Base-by-base conservation (phyloP, 2,888 invertebrate genomes). In the Antheraea yamamai region DNA sequence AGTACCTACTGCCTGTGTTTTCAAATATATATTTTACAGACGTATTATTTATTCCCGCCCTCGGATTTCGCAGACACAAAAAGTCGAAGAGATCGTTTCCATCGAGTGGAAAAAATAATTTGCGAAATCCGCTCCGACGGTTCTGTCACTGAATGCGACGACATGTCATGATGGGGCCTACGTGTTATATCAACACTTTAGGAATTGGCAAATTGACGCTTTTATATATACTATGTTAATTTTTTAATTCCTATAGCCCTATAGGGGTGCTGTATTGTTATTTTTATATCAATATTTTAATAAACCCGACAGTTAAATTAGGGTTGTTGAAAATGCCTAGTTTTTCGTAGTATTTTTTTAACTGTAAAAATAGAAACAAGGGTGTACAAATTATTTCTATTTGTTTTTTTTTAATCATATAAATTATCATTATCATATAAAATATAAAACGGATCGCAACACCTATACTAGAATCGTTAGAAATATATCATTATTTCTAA, bases 21-120 rank as follows among this genome's bases (percentile, higher is more conserved):
- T 64, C n/a, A 12, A 61, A 23, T 23, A 23, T 10, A 30, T 66
- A 16, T 66, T 66, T 66, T 26, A 16, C 47, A 47, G 26, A 4
- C 26, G 64, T 30, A 66, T 66, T 70, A 70, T 70, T 70, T 70
- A 70, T 20, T 70, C 70, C n/a, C 39, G 73, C 35, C 79, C 76
- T 81, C 82, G 82, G 82, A 55, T 55, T 83, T 84, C 80, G 78
- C 81, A 85, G 84, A 86, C 83, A 84, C 81, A 86, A 87, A 86
- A 84, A 80, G 79, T 76, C 76, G 72, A 79, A 81, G 78, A 78
- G 77, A 78, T 80, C 81, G 83, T 83, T 85, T 82, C 82, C 80
- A 84, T 80, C 78, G 77, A 80, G 81, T 81, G 79, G 80, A 84
- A 83, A 81, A 81, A 81, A 81, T 83, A 85, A 85, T 84, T 81